These are phyloP conservation scores for Phlogophora meticulosa DNA, from an alignment of 2,888 invertebrate genomes.

Conservation along the genomic window DNA sequence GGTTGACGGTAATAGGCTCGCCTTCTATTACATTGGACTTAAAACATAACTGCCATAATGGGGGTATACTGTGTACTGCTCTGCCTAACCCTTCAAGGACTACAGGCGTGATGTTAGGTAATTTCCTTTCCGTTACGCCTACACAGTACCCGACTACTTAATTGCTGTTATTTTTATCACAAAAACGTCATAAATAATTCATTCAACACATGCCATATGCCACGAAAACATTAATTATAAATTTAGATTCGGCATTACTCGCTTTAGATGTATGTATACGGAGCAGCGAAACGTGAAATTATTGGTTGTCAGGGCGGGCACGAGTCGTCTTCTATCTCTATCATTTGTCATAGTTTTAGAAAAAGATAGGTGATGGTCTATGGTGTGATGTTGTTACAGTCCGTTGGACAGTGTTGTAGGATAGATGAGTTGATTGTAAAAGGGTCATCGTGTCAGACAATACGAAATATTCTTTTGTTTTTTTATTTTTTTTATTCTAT, in stretches of 20 bases:
- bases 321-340: conserved; percentile 45
- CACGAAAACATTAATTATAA: conserved; percentile 70
- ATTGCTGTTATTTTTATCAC: conserved; percentile 67
- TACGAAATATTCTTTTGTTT: background rate
- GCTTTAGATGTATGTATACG: conserved; percentile 53
- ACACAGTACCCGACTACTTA: conserved; percentile 46
- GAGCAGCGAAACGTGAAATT: conserved; percentile 68
- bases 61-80: too few relatives aligned
- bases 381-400: conserved; percentile 16
- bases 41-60: too few relatives aligned
- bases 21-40: too few relatives aligned
- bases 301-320: conserved; percentile 51
- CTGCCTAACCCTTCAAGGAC: background rate
- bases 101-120: conserved; percentile 16
- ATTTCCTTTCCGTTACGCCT: conserved; percentile 49
- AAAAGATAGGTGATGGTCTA: conserved; percentile 13
- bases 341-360: conserved; percentile 44
- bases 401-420: conserved; percentile 3
- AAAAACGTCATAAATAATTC: conserved; percentile 69
- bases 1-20: too few relatives aligned
- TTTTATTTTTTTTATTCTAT: too few relatives aligned
- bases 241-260: conserved; percentile 70
- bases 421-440: conserved; percentile 9
- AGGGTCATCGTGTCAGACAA: background rate
- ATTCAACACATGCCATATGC: conserved; percentile 71